Conservation (phyloP, 2,888 invertebrate genomes). For the Sarcophaga carnaria region DNA sequence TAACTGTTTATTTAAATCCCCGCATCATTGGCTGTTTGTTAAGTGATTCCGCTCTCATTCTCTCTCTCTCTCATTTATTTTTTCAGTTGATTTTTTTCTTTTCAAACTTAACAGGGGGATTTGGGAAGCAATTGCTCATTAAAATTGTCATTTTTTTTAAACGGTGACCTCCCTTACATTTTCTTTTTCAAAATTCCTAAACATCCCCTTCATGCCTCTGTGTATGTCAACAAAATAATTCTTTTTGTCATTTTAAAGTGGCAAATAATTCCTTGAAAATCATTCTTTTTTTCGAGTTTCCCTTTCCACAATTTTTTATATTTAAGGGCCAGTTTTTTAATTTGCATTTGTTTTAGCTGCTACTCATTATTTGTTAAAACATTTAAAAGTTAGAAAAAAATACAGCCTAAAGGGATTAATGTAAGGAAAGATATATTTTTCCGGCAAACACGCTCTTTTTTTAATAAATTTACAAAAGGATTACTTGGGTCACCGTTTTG, state of each 20-base stretch:
- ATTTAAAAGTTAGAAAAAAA: slow-evolving; percentile 64
- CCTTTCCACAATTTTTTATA: neutral
- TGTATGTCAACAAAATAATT: slow-evolving; percentile 68
- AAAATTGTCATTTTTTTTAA: slow-evolving; percentile 75
- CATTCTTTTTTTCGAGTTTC: slow-evolving; percentile 74
- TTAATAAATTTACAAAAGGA: slow-evolving; percentile 80
- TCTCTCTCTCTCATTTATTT: slow-evolving; percentile 12
- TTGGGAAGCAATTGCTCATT: slow-evolving; percentile 77
- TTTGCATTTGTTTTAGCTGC: slow-evolving; percentile 39
- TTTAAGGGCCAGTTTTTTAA: slow-evolving; percentile 18
- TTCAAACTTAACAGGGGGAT: slow-evolving; percentile 12
- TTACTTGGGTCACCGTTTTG: slow-evolving; percentile 78
- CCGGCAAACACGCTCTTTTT: slow-evolving; percentile 62
- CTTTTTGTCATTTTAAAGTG: slow-evolving; percentile 80
- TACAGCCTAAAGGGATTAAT: slow-evolving; percentile 78
- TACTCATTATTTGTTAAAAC: slow-evolving; percentile 57
- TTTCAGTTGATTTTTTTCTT: slow-evolving; percentile 8
- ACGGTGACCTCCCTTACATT: neutral
- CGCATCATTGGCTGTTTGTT: slow-evolving; percentile 73
- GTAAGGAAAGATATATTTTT: slow-evolving; percentile 71
- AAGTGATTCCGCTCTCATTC: slow-evolving; percentile 60
- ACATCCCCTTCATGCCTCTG: slow-evolving; percentile 49
- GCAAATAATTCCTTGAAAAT: slow-evolving; percentile 77
- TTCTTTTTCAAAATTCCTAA: slow-evolving; percentile 38
- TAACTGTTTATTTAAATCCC: slow-evolving; percentile 81